Conservation (phyloP, 2,888 invertebrate species). For the Epistrophe grossulariae region DNA sequence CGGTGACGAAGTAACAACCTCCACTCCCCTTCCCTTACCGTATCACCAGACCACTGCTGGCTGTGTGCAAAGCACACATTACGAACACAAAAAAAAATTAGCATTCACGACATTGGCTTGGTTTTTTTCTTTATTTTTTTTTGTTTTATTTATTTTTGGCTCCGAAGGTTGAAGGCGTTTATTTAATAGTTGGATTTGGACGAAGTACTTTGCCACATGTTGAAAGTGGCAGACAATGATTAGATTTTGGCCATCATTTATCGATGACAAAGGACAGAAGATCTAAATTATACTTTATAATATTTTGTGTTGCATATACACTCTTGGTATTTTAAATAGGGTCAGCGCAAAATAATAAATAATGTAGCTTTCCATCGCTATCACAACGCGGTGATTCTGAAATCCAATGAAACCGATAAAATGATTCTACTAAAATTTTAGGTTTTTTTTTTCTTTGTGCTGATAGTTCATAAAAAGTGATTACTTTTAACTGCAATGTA, state of each 20-base stretch:
- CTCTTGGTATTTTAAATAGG: not conserved
- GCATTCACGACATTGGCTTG: conserved; percentile 49
- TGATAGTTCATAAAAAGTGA: no score
- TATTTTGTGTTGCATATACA: not conserved
- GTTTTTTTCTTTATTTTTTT: conserved; percentile 19
- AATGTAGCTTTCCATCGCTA: no score
- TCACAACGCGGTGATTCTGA: no score
- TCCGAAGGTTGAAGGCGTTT: conserved; percentile 52
- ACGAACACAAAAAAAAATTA: conserved; percentile 26
- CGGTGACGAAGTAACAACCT: conserved; percentile 28
- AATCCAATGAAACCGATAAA: no score
- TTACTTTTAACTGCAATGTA: no score
- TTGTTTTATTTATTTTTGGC: not conserved
- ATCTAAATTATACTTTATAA: not conserved
- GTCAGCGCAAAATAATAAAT: not conserved
- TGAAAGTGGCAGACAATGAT: not conserved
- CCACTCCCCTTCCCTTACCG: no score
- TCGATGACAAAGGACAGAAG: not conserved
- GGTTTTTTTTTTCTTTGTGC: no score
- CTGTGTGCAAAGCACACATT: conserved; percentile 9
- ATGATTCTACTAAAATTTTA: no score
- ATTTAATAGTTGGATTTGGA: conserved; percentile 3
- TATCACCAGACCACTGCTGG: not conserved
- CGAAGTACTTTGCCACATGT: conserved; percentile 14
- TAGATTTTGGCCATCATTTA: conserved; percentile 32